Evolutionary conservation across 2,113 vertebrate genomes (phyloP).

Genomic region (Lasiurus borealis): DNA sequence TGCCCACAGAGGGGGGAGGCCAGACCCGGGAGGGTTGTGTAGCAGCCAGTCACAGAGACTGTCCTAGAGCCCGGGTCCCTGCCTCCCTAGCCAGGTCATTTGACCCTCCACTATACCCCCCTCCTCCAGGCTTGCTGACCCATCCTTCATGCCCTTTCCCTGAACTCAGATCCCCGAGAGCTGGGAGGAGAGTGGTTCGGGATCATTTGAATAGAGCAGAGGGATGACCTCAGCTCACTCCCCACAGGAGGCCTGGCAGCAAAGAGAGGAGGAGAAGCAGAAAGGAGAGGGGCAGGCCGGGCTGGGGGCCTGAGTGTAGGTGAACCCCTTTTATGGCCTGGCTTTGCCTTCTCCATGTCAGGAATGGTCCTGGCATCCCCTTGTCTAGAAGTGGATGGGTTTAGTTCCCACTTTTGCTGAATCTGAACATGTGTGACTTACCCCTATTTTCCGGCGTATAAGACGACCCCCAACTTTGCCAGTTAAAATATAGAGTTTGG

Average conservation of each 20-base stretch:
- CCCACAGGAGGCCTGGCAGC: neutral
- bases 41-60: neutral
- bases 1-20: neutral
- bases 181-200: neutral
- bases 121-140: accelerated
- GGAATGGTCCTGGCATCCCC: accelerated
- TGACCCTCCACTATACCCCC: accelerated
- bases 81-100: too few relatives aligned
- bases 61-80: neutral
- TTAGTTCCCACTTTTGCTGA: too few relatives aligned
- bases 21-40: neutral
- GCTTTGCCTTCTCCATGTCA: neutral
- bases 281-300: accelerated
- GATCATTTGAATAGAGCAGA: neutral
- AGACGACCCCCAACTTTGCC: too few relatives aligned
- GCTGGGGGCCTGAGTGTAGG: neutral
- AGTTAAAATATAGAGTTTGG: too few relatives aligned
- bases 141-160: too few relatives aligned
- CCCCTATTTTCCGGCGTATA: too few relatives aligned
- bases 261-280: neutral
- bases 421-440: neutral
- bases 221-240: neutral
- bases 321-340: too few relatives aligned
- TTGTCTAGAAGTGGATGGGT: neutral
- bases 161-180: neutral